Evolutionary conservation across 2,113 vertebrate species (phyloP).

Genomic region (Gobio gobio): DNA sequence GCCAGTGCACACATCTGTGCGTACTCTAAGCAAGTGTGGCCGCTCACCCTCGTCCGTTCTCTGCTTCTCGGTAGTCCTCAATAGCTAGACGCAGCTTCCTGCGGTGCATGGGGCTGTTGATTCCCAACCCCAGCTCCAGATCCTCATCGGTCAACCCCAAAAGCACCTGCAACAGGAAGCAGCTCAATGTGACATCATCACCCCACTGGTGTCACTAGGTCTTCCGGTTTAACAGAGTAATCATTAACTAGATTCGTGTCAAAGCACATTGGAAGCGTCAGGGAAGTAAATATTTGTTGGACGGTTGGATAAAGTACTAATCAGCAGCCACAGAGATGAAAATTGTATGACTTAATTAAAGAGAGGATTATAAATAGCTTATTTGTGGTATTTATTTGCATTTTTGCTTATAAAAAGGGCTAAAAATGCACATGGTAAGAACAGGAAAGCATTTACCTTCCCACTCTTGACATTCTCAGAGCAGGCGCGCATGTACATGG

Average conservation of each 20-base stretch:
- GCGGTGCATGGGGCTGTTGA: constrained; percentile 73
- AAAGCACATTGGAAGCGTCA: neutral
- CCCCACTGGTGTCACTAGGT: neutral
- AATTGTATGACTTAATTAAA: neutral
- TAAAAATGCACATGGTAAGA: neutral
- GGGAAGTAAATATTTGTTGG: neutral
- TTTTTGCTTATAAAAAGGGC: neutral
- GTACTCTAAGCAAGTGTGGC: neutral
- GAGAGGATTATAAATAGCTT: neutral
- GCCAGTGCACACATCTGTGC: neutral
- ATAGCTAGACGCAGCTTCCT: constrained; percentile 78
- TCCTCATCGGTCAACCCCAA: constrained; percentile 76
- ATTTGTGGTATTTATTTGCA: neutral
- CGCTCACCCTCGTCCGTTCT: constrained; percentile 69
- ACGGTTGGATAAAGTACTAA: neutral
- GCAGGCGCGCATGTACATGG: constrained; percentile 78
- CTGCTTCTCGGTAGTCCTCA: constrained; percentile 75
- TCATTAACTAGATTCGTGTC: neutral
- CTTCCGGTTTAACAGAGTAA: neutral
- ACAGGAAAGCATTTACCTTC: constrained; percentile 67
- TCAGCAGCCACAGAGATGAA: neutral
- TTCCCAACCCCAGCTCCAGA: constrained; percentile 73
- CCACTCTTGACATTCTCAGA: constrained; percentile 77
- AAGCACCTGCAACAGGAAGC: constrained; percentile 69
- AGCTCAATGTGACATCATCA: neutral